Conservation (phyloP, 2,888 invertebrate species). For the Idaea biselata region DNA sequence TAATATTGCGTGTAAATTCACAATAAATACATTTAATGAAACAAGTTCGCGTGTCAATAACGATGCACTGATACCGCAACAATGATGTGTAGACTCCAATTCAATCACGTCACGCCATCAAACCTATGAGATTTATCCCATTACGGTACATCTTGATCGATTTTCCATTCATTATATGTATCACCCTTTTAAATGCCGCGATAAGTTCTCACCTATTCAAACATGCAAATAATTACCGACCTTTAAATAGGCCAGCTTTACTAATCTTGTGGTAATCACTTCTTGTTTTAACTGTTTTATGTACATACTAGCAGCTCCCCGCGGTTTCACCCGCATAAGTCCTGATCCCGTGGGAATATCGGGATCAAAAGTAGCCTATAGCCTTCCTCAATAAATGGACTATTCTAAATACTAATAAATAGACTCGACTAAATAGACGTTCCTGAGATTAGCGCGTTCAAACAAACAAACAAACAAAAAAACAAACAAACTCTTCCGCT, state of each 20-base stretch:
- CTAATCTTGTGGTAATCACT: not conserved
- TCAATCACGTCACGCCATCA: conserved; percentile 51
- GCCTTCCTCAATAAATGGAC: no score
- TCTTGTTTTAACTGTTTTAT: not conserved
- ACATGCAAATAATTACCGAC: conserved; percentile 6
- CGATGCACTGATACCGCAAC: conserved; percentile 50
- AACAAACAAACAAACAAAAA: no score
- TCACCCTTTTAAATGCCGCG: conserved; percentile 15
- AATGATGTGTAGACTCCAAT: conserved; percentile 46
- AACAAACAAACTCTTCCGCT: no score
- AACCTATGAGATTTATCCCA: conserved; percentile 55
- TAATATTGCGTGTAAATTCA: conserved; percentile 16
- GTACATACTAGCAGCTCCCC: no score
- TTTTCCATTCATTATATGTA: conserved; percentile 31
- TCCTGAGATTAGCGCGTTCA: no score
- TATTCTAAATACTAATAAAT: no score
- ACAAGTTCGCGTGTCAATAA: conserved; percentile 52
- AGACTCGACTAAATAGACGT: no score
- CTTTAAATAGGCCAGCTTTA: not conserved
- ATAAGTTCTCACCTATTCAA: conserved; percentile 25
- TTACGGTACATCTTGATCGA: conserved; percentile 51
- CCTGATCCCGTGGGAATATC: no score
- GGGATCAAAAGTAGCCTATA: no score
- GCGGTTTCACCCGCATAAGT: no score
- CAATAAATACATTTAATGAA: conserved; percentile 34